These are phyloP conservation scores for Gryon sp. DNA, from an alignment of 1,140 invertebrate species.

Conservation along the genomic window DNA sequence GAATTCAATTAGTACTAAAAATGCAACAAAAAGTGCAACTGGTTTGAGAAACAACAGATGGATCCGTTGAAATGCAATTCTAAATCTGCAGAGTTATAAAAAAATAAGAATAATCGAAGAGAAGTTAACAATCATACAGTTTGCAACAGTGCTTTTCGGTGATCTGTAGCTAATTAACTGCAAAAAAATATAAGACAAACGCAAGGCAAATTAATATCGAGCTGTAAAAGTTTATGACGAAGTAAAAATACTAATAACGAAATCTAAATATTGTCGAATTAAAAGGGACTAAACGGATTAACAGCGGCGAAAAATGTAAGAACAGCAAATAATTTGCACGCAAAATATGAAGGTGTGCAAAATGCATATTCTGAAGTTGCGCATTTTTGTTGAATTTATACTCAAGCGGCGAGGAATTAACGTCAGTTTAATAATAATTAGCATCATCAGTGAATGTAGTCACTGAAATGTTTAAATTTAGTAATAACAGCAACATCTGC, in stretches of 20 bases:
- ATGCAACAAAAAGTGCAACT: too few species aligned
- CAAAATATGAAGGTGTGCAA: slow-evolving; percentile 9
- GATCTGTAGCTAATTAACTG: not conserved
- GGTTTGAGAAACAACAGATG: too few species aligned
- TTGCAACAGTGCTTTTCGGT: too few species aligned
- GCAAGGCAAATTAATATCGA: slow-evolving; percentile 7
- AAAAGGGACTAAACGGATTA: slow-evolving; percentile 12
- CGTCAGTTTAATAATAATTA: too few species aligned
- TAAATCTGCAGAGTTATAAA: too few species aligned
- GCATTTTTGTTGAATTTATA: slow-evolving; percentile 7
- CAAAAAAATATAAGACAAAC: not conserved
- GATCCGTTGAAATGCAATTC: too few species aligned
- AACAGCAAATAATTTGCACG: slow-evolving; percentile 4
- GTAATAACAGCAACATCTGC: too few species aligned
- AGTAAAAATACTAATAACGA: not conserved
- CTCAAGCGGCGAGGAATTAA: not conserved
- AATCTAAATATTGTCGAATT: slow-evolving; percentile 12
- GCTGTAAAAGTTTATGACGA: not conserved
- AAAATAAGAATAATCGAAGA: too few species aligned
- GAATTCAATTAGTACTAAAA: too few species aligned
- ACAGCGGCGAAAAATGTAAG: slow-evolving; percentile 14
- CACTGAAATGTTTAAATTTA: too few species aligned
- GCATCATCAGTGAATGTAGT: too few species aligned
- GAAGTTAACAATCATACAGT: too few species aligned
- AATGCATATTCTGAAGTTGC: slow-evolving; percentile 18